Percentiles rank a stretch among this genome's conserved stretches.
These are phyloP conservation scores for Malurus cyaneus DNA, from an alignment of 2,113 vertebrate genomes.

Conservation along the genomic window DNA sequence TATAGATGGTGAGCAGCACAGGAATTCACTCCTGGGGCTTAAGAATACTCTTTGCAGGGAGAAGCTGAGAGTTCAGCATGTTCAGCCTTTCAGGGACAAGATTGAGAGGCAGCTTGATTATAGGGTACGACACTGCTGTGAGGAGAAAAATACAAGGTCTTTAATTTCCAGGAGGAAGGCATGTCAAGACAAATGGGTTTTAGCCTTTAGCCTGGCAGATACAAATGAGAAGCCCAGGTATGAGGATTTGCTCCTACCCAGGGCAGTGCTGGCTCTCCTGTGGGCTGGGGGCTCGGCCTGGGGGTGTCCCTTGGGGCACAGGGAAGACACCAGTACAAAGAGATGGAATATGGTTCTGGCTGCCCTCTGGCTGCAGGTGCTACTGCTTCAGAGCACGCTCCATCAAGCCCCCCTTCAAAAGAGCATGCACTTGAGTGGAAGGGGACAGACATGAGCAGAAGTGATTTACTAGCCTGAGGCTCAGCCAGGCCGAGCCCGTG, in stretches of 20 bases:
- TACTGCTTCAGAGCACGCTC: background rate
- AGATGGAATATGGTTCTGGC: background rate
- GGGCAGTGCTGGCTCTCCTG: background rate
- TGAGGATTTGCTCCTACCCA: background rate
- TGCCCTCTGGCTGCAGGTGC: too few relatives aligned
- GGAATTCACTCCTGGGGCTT: background rate
- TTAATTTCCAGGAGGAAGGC: conserved; percentile 12
- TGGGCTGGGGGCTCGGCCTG: fast-evolving
- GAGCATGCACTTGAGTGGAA: background rate
- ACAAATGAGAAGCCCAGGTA: background rate
- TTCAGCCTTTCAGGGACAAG: background rate
- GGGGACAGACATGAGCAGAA: fast-evolving
- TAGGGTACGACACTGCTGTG: background rate
- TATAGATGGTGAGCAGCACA: background rate
- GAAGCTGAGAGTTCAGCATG: background rate
- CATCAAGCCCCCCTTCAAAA: background rate
- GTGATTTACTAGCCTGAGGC: conserved; percentile 53
- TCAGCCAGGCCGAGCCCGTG: background rate
- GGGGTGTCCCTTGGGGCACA: fast-evolving
- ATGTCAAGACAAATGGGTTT: background rate
- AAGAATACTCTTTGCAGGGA: background rate
- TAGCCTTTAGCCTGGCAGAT: background rate
- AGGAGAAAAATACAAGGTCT: background rate
- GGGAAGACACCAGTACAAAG: background rate
- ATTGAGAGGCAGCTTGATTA: conserved; percentile 9